Evolutionary conservation across 2,113 vertebrate species (phyloP).

Genomic region (Eudyptes chrysolophus): DNA sequence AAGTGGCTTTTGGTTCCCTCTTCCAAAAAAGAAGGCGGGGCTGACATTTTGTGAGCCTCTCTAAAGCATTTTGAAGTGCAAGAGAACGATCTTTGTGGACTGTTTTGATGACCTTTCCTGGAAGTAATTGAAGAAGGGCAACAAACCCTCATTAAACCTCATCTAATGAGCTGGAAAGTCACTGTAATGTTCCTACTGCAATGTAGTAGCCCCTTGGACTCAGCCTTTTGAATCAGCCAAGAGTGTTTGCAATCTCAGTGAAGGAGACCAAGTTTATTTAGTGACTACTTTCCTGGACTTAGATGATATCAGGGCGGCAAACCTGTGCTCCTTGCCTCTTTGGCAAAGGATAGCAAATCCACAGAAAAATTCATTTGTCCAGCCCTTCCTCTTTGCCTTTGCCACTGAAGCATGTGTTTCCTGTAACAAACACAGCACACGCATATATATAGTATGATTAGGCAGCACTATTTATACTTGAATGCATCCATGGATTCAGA

Average conservation of each 20-base stretch:
- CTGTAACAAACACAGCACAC: not conserved
- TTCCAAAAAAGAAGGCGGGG: not conserved
- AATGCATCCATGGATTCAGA: not conserved
- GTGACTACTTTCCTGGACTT: not conserved
- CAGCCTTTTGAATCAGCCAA: not conserved
- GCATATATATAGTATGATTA: not conserved
- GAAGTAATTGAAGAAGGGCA: not conserved
- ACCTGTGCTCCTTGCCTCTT: not conserved
- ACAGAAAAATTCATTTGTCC: not conserved
- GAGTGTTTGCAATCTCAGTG: not conserved
- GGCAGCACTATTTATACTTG: not conserved
- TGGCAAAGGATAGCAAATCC: not conserved
- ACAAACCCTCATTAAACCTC: slow-evolving; percentile 27
- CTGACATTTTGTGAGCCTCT: not conserved
- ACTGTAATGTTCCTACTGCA: not conserved
- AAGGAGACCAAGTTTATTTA: not conserved
- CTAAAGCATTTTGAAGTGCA: not conserved
- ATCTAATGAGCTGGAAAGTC: slow-evolving; percentile 48
- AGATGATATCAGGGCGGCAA: not conserved
- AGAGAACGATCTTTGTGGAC: not conserved
- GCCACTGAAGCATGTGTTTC: slow-evolving; percentile 3
- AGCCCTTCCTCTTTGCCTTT: slow-evolving; percentile 48
- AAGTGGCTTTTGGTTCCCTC: not conserved
- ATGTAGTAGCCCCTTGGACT: not conserved
- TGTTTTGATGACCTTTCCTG: not conserved